Percentiles rank a stretch among this genome's conserved stretches.
phyloP scores from a whole-genome alignment of 2,113 vertebrate species.

The Agapornis roseicollis region DNA sequence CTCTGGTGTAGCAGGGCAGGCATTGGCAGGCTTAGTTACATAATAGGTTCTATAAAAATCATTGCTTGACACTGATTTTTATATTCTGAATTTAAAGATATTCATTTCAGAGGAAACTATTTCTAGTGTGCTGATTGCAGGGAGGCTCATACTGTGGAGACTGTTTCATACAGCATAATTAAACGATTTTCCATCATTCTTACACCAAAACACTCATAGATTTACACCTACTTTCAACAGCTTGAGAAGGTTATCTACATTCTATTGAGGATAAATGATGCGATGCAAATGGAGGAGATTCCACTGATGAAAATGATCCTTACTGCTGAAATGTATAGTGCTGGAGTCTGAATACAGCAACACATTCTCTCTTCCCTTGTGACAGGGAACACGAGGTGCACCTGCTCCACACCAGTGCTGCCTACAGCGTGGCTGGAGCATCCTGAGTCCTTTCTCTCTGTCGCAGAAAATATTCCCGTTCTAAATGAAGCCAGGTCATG shows the following conservation, averaged over 20 bases:
- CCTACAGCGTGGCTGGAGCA: background rate
- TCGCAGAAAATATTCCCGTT: rapidly evolving
- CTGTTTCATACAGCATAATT: background rate
- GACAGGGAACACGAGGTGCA: too few species aligned
- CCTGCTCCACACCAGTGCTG: rapidly evolving
- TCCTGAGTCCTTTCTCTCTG: background rate
- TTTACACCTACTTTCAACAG: background rate
- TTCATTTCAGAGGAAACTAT: background rate
- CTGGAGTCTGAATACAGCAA: background rate
- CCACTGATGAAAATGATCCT: background rate
- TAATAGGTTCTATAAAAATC: background rate
- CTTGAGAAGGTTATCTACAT: background rate
- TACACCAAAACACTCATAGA: background rate
- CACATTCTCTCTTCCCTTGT: background rate
- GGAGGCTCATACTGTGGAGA: background rate
- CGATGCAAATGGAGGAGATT: background rate
- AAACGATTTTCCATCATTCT: conserved; percentile 1
- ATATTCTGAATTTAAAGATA: background rate
- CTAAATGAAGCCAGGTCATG: background rate
- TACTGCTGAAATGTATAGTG: background rate
- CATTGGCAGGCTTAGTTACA: background rate
- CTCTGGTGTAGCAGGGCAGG: background rate
- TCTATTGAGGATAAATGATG: background rate
- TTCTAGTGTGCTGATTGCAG: background rate
- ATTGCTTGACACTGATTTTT: background rate